Evolutionary conservation across 2,888 invertebrate species (phyloP).

Genomic region (Pyrrhia umbra): DNA sequence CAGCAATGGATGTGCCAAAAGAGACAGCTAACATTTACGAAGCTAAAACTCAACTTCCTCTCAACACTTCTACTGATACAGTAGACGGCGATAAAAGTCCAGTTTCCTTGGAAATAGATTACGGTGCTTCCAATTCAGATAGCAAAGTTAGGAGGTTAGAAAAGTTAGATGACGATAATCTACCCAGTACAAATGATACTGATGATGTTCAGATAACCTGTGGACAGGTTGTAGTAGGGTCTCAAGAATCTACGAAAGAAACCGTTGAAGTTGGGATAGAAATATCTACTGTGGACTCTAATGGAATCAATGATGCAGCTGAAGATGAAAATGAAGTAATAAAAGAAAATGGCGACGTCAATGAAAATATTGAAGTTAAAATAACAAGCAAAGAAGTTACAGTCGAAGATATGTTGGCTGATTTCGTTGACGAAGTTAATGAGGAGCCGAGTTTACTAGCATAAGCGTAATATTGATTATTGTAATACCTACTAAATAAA

Average conservation of each 20-base stretch:
- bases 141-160: slow-evolving; percentile 73
- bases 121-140: slow-evolving; percentile 73
- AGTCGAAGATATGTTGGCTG: slow-evolving; percentile 86
- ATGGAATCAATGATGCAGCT: slow-evolving; percentile 65
- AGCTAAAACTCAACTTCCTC: slow-evolving; percentile 75
- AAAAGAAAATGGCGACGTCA: slow-evolving; percentile 60
- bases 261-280: slow-evolving; percentile 45
- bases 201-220: slow-evolving; percentile 85
- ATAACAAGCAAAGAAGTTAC: slow-evolving; percentile 63
- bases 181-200: slow-evolving; percentile 82
- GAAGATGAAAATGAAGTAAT: slow-evolving; percentile 46
- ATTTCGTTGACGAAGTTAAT: slow-evolving; percentile 86
- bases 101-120: slow-evolving; percentile 77
- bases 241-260: slow-evolving; percentile 70
- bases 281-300: slow-evolving; percentile 63
- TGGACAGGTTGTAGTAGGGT: slow-evolving; percentile 75
- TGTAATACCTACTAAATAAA: slow-evolving; percentile 18
- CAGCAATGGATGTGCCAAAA: neutral
- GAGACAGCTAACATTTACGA: slow-evolving; percentile 67
- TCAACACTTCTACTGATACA: slow-evolving; percentile 68
- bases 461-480: slow-evolving; percentile 40
- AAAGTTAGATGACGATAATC: slow-evolving; percentile 78
- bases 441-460: slow-evolving; percentile 64
- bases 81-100: slow-evolving; percentile 72
- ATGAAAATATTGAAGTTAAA: slow-evolving; percentile 56